Conservation (phyloP, 2,888 invertebrate species). For the Carabus problematicus region DNA sequence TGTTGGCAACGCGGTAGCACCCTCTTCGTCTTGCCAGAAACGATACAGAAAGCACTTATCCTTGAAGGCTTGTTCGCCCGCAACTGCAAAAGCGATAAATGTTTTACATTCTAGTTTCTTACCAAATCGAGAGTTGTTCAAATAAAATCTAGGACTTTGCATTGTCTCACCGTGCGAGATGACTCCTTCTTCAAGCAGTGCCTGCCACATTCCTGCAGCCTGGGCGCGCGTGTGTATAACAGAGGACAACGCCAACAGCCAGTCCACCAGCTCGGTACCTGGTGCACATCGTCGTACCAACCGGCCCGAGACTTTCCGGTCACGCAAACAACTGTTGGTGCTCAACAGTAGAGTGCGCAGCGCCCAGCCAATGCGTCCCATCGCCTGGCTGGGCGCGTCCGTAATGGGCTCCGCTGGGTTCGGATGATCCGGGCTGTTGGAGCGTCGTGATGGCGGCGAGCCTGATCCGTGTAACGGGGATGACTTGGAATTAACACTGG, state of each 20-base stretch:
- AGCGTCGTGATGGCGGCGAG: slow-evolving; percentile 64
- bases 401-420: slow-evolving; percentile 73
- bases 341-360: slow-evolving; percentile 72
- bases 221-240: slow-evolving; percentile 71
- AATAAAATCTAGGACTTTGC: neutral
- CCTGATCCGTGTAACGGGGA: slow-evolving; percentile 59
- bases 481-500: slow-evolving; percentile 56
- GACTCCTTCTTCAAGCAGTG: slow-evolving; percentile 79
- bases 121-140: neutral
- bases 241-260: slow-evolving; percentile 72
- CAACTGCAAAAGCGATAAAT: too few species aligned
- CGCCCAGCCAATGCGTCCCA: slow-evolving; percentile 74
- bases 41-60: slow-evolving; percentile 85
- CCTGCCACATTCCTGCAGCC: slow-evolving; percentile 85
- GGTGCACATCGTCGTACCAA: slow-evolving; percentile 74
- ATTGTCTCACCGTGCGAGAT: slow-evolving; percentile 72
- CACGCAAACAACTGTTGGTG: slow-evolving; percentile 62
- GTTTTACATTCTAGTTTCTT: neutral
- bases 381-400: slow-evolving; percentile 71
- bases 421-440: slow-evolving; percentile 69
- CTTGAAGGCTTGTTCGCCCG: slow-evolving; percentile 80
- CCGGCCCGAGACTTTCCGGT: slow-evolving; percentile 66
- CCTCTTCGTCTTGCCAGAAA: slow-evolving; percentile 77
- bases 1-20: slow-evolving; percentile 62
- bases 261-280: slow-evolving; percentile 82